Base-by-base conservation (phyloP, 2,888 invertebrate genomes). In the Muschampia staudingeri region DNA sequence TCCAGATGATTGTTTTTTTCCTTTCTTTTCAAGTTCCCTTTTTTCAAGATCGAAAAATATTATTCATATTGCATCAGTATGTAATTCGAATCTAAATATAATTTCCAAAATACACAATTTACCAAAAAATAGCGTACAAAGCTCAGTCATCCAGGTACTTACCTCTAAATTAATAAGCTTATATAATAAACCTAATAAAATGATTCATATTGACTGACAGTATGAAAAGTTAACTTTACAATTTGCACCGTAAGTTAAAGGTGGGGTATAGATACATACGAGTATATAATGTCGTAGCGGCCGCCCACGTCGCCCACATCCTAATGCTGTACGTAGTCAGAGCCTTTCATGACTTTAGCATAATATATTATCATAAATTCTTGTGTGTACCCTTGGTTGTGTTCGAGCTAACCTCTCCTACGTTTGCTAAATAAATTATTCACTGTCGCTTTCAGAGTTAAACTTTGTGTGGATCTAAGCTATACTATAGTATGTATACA, bases 271-370 rank as follows among this genome's bases (percentile, higher is more conserved):
- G 52, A 7, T 16, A 12, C 9, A 48, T 16, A 11, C 3, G 16
- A 2, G n/a, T 52, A 56, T 56, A 19, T n/a, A 19, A 3, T 19
- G 9, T 9, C 19, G 86, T 86, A 82, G 85, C 88, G 89, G 88
- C 87, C 91, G 87, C 92, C 92, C 88, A 91, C 91, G 87, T 89
- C 84, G 84, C 85, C 86, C 85, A 82, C 86, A 72, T 19, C 25
- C 71, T 30, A 80, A 69, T 78, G 37, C 72, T 69, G 12, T 76
- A 76, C 76, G 72, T 44, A 75, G 52, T 71, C 52, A 78, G 37
- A 83, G 86, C 88, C 88, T 91, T 90, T 90, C 91, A 90, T 90
- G 91, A 90, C 88, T 91, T 88, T 76, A 85, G 86, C 89, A 88
- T 89, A 89, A 90, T 87, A 88, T 89, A 89, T 89, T 87, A 88